Base-by-base conservation (phyloP, 2,888 invertebrate genomes). In the Schizaphis graminum region DNA sequence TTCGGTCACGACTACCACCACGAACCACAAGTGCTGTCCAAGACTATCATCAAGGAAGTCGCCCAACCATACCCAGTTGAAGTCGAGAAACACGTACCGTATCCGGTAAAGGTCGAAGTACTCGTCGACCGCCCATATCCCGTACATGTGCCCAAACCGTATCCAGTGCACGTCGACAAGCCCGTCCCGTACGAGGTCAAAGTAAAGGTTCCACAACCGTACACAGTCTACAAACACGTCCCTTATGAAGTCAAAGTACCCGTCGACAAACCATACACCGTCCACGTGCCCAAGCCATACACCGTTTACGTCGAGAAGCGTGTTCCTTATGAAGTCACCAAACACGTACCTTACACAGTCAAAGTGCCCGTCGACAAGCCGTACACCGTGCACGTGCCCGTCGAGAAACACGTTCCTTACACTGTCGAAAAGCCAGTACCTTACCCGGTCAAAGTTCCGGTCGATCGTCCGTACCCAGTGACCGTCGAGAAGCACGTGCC, bases 401-500 rank as follows among this genome's bases (percentile, higher is more conserved):
- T 90, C 0, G 44, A 57, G 47, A 90, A 94, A n/a, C 77, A 85
- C 85, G 84, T 89, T 0, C 90, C 90, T 13, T 92, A 92, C 47
- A n/a, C 92, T 0, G 95, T 94, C 13, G 95, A 95, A 24, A 94
- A 94, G 41, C 94, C 97, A 77, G 97, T 98, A 95, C 98, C 98
- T 44, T 97, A 97, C 95, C 96, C 96, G 91, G 97, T 98, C 11
- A 97, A 97, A 96, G 97, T 97, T 90, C 97, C 98, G 98, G 95
- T 97, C 98, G 53, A 97, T 97, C 26, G 97, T 49, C 95, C 95
- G 85, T 95, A 95, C 77, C 97, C 97, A 47, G 97, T 98, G 16
- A 98, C 98, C 95, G 97, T 98, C 44, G 97, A 98, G 84, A 97
- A 97, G 95, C 98, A 98, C 21, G 97, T 98, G 91, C 97, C 98